Evolutionary conservation across 1,140 invertebrate species (phyloP).

Genomic region (Grapholita molesta): DNA sequence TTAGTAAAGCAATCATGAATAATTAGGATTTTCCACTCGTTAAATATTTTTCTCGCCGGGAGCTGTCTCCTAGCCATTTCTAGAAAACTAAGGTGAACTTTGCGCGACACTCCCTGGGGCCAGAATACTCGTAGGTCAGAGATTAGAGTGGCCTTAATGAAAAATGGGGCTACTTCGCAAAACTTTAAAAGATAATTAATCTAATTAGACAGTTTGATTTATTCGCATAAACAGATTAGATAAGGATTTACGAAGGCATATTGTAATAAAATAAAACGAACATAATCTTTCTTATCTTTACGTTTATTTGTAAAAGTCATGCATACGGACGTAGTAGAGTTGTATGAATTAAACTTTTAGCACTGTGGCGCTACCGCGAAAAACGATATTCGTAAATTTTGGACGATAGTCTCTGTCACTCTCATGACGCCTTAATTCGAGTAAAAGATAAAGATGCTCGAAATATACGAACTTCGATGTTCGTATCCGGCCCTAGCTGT

Average conservation of each 20-base stretch:
- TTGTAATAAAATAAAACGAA: not conserved
- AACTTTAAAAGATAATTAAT: not conserved
- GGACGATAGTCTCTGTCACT: too few relatives aligned
- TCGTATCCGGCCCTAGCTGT: too few relatives aligned
- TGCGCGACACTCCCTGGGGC: too few relatives aligned
- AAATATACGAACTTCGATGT: too few relatives aligned
- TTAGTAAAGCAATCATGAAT: constrained; percentile 11
- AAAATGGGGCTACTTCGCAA: not conserved
- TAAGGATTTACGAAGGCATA: not conserved
- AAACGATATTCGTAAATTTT: too few relatives aligned
- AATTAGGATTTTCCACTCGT: constrained; percentile 12
- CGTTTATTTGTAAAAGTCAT: too few relatives aligned
- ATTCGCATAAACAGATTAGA: not conserved
- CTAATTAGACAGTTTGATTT: not conserved
- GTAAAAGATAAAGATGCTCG: too few relatives aligned
- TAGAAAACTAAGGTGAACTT: not conserved
- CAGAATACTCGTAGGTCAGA: not conserved
- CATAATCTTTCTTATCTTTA: too few relatives aligned
- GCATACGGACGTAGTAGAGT: too few relatives aligned
- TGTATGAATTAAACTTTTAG: too few relatives aligned
- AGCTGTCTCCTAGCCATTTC: not conserved
- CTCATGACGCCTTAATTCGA: too few relatives aligned
- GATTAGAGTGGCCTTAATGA: not conserved
- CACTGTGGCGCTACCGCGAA: too few relatives aligned
- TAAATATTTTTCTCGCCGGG: constrained; percentile 1